These are phyloP conservation scores for Caenorhabditis tropicalis DNA, from an alignment of 1,140 invertebrate species.

Conservation along the genomic window DNA sequence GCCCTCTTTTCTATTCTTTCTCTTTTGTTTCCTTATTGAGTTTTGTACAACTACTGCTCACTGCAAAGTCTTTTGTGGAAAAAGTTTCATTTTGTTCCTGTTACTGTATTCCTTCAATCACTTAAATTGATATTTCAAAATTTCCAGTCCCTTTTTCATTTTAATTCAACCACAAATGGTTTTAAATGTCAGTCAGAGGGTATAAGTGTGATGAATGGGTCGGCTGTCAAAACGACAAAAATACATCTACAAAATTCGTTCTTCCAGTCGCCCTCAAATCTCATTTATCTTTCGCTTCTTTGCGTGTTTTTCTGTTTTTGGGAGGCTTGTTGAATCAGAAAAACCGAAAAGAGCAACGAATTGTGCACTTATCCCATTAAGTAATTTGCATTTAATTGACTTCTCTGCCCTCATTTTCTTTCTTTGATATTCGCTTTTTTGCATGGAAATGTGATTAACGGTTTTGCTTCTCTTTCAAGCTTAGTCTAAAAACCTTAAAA, in stretches of 20 bases:
- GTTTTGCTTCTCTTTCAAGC: neutral
- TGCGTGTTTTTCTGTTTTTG: neutral
- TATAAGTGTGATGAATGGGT: neutral
- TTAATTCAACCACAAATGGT: neutral
- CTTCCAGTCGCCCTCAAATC: neutral
- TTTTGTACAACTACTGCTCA: neutral
- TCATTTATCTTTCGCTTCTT: neutral
- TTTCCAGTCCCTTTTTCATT: neutral
- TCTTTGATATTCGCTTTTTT: neutral
- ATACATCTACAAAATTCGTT: neutral
- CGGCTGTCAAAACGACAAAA: neutral
- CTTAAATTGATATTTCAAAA: too few species aligned
- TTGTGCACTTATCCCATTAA: conserved; percentile 29
- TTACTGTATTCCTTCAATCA: too few species aligned
- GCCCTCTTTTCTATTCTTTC: neutral
- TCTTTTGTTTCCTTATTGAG: conserved; percentile 37
- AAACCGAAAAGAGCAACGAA: neutral
- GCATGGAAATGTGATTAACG: neutral
- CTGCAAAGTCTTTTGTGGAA: too few species aligned
- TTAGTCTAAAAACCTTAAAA: neutral
- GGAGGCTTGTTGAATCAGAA: neutral
- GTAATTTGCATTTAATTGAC: conserved; percentile 29
- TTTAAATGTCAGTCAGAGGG: neutral
- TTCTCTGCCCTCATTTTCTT: neutral
- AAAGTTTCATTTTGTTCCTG: too few species aligned